Conservation (phyloP, 2,888 invertebrate genomes). For the Kuschelorhynchus macadamiae region DNA sequence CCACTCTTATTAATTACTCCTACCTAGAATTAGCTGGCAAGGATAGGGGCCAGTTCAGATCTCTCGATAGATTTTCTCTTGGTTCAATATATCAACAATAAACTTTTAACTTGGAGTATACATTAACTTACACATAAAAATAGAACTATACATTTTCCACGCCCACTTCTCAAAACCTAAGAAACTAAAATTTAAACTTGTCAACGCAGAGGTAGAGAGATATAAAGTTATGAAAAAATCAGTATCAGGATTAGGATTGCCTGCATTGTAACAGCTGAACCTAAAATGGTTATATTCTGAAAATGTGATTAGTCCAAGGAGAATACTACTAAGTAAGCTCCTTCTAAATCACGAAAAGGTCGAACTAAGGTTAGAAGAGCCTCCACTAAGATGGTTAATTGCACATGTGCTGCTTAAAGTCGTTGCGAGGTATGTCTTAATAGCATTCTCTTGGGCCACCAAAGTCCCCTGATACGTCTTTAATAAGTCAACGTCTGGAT, state of each 20-base stretch:
- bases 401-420: slow-evolving; percentile 57
- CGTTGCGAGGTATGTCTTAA: slow-evolving; percentile 62
- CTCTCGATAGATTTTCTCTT: too few species aligned
- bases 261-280: slow-evolving; percentile 71
- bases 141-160: background rate
- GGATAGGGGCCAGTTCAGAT: too few species aligned
- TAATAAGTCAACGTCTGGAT: slow-evolving; percentile 77
- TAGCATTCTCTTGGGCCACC: slow-evolving; percentile 70
- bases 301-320: slow-evolving; percentile 70
- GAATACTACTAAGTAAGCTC: slow-evolving; percentile 63
- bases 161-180: slow-evolving; percentile 10
- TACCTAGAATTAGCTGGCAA: too few species aligned
- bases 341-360: slow-evolving; percentile 20
- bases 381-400: slow-evolving; percentile 50
- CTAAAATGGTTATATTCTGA: slow-evolving; percentile 72
- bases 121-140: slow-evolving; percentile 12
- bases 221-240: slow-evolving; percentile 25
- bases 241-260: slow-evolving; percentile 67
- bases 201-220: slow-evolving; percentile 48
- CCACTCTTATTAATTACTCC: too few species aligned
- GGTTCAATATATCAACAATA: too few species aligned
- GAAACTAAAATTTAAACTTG: slow-evolving; percentile 19
- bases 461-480: slow-evolving; percentile 81
- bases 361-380: background rate
- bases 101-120: too few species aligned